Conservation (phyloP, 2,113 vertebrate genomes). For the Phylloscopus trochilus region DNA sequence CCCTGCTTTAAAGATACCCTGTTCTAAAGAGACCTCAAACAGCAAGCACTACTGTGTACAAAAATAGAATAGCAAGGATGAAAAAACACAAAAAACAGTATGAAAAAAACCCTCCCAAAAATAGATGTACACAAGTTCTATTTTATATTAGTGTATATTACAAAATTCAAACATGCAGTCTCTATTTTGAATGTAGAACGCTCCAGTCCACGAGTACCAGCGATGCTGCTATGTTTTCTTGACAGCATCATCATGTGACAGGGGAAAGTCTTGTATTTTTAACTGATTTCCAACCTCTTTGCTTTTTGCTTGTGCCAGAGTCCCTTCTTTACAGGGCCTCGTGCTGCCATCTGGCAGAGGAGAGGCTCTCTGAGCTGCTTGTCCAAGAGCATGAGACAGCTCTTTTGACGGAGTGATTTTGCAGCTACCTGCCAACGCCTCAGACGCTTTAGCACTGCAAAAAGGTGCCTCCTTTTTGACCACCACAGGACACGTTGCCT, state of each 20-base stretch:
- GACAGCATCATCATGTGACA: conserved; percentile 72
- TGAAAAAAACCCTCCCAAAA: conserved; percentile 72
- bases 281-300: conserved; percentile 54
- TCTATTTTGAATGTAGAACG: conserved; percentile 45
- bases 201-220: conserved; percentile 19
- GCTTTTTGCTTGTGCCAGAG: neutral
- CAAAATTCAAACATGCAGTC: conserved; percentile 71
- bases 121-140: conserved; percentile 70
- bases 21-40: conserved; percentile 67
- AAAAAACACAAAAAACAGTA: conserved; percentile 66
- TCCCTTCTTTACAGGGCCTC: conserved; percentile 39
- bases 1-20: conserved; percentile 70
- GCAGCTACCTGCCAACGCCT: conserved; percentile 34
- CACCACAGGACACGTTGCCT: neutral
- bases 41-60: conserved; percentile 64
- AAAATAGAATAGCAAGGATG: conserved; percentile 73
- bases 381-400: conserved; percentile 3
- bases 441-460: neutral
- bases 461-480: conserved; percentile 1
- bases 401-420: conserved; percentile 16
- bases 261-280: conserved; percentile 65
- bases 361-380: conserved; percentile 45
- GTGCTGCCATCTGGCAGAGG: conserved; percentile 49
- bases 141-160: conserved; percentile 71
- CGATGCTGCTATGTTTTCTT: conserved; percentile 85